Base-by-base conservation (phyloP, 2,113 vertebrate species). In the Callionymus lyra region DNA sequence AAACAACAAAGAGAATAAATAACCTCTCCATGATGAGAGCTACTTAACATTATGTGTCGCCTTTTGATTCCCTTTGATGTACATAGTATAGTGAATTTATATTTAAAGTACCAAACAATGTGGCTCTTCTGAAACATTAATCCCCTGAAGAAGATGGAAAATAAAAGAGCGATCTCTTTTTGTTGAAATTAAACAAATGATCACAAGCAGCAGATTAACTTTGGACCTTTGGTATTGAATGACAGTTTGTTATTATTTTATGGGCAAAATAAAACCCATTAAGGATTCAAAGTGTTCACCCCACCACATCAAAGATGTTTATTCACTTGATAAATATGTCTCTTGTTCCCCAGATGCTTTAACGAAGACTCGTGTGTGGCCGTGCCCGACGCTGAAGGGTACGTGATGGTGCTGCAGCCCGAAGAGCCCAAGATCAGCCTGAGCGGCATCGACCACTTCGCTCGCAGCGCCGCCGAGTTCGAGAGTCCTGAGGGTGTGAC, bases 341-440 rank as follows among this genome's bases (percentile, higher is more conserved):
- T 35, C 12, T 17, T 16, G 18, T n/a, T 12, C 16, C 44, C 9
- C 12, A 97, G 93, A 46, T 98, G 95, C 57, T 90, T 89, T 53
- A 90, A 80, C 0, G 91, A 91, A 52, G 94, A 94, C 6, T 39
- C 86, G 35, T 98, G 95, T 2, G 81, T 91, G 1, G 63, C 82
- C 0, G 63, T 97, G 9, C 90, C 91, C 1, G 84, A 90, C 0
- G 84, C 90, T 1, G 93, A 95, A 34, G 88, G 93, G 1, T 93
- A 90, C 0, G 82, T 99, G 34, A 90, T 94, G 92, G 94, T 99
- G 21, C 45, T 98, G 68, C 95, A 96, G 69, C 94, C 95, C 0
- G 95, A 99, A 36, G 95, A 98, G 14, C 95, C 95, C 0, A 94
- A 92, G 51, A 97, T 99, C 85, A 96, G 93, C 77, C 82, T 99